Evolutionary conservation across 1,140 invertebrate species (phyloP).

Genomic region (Portunus trituberculatus): DNA sequence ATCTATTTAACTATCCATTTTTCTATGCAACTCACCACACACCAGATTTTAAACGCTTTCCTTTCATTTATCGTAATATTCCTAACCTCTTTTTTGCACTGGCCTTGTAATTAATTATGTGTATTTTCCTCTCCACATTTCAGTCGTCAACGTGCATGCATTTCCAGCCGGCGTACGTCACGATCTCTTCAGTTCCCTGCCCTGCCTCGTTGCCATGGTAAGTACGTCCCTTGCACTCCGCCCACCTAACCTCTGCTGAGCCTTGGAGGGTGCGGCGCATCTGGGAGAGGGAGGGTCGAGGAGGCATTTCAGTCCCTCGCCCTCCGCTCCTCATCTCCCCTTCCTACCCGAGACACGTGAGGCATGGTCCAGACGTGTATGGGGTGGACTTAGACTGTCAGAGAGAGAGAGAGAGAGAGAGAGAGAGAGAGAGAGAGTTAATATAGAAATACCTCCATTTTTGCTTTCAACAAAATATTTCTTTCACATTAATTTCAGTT

Average conservation of each 20-base stretch:
- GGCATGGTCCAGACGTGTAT: slow-evolving; percentile 9
- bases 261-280: not conserved
- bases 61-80: no score
- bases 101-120: not conserved
- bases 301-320: not conserved
- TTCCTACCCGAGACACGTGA: not conserved
- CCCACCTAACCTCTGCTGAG: not conserved
- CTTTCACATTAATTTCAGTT: no score
- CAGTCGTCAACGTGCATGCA: not conserved
- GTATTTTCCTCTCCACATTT: not conserved
- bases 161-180: not conserved
- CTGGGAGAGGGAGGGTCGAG: not conserved
- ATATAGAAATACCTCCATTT: no score
- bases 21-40: no score
- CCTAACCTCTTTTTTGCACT: no score
- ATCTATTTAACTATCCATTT: no score
- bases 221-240: not conserved
- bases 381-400: not conserved
- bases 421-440: not conserved
- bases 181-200: not conserved
- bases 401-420: not conserved
- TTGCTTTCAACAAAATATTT: no score
- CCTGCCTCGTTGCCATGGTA: not conserved
- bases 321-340: not conserved
- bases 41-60: no score